Evolutionary conservation across 2,797 vertebrate species (phyloP), one percentile per base, ranked within the genome.

Genomic region (Monodelphis domestica): DNA sequence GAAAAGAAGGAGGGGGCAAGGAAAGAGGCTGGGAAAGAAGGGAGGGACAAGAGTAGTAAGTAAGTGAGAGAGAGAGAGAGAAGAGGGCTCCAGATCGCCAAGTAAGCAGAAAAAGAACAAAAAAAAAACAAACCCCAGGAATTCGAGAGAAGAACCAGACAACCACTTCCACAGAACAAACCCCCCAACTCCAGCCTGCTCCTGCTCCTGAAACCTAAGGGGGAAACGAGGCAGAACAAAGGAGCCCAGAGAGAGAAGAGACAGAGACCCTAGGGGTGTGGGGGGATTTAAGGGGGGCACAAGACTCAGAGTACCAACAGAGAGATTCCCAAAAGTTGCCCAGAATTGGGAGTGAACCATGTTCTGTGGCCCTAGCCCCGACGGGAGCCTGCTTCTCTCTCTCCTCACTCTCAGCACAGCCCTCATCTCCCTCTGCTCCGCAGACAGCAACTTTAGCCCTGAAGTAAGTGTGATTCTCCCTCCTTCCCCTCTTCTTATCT

Each of bases 1-100:
- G 96, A 94, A 96, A 97, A 97, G 96, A 96, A 97, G 97, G 95
- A 96, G 97, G 96, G 96, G 96, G 95, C 96, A 95, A 91, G 95
- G 94, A 96, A 95, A 96, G 95, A 95, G 97, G 94, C 96, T 95
- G 95, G 56, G 95, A 94, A 95, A 97, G 95, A 97, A 97, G 97
- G 96, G 97, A 97, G 97, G 96, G 97, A 97, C 95, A 94, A 96
- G 89, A 93, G 89, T 56, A 52, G 51, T n/a, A n/a, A 78, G 53
- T 54, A 93, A 93, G 89, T 12, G 52, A 84, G 89, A 90, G 56
- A 91, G 91, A 93, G 96, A 94, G 95, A 87, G 15, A 51, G 33
- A 93, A 96, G 94, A 96, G 95, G 97, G 89, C 89, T 96, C 94
- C 94, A 97, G 95, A 96, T 95, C 95, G 96, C 94, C 94, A 93